Base-by-base conservation (phyloP, 2,888 invertebrate genomes). In the Germaria angustata region DNA sequence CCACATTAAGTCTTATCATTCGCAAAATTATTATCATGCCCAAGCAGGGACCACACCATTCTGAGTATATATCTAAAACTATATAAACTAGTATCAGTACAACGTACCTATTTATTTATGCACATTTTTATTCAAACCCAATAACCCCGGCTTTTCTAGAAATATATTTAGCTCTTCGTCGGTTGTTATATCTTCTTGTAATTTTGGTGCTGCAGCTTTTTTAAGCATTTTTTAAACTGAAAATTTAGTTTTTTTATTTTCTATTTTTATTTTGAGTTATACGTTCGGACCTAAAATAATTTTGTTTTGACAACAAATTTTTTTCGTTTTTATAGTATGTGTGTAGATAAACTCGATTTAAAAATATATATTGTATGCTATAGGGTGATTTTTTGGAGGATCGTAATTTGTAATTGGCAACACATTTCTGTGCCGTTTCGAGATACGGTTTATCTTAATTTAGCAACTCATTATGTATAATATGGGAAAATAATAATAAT, bases 41-140 rank as follows among this genome's bases (percentile, higher is more conserved):
- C 78, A 94, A 91, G 88, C 97, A 97, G 0, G 97, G 97, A 0
- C 98, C 98, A 88, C 96, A 96, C 98, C 98, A 98, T 83, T 96
- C 96, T 7, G 97, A 95, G 90, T 96, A 98, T 13, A 98, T 93
- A 89, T 98, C 98, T 77, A 97, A 93, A 80, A 98, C 96, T 95
- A 87, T 49, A 39, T n/a, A 11, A 4, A 34, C n/a, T 17, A 6
- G 44, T 97, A 97, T 53, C 61, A n/a, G 1, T 39, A 4, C 11
- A 11, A 39, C n/a, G 20, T 15, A 32, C 11, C 0, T 34, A n/a
- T 32, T 44, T 46, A 28, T 28, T 5, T 5, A 5, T 28, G 28
- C 6, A 28, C 3, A 28, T 28, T 5, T 6, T 6, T 28, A 5
- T 28, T 3, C 28, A 28, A 28, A 95, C 96, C 95, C 80, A 96